These are phyloP conservation scores for Loris lydekkerianus DNA, from an alignment of 2,797 vertebrate genomes.

Conservation along the genomic window DNA sequence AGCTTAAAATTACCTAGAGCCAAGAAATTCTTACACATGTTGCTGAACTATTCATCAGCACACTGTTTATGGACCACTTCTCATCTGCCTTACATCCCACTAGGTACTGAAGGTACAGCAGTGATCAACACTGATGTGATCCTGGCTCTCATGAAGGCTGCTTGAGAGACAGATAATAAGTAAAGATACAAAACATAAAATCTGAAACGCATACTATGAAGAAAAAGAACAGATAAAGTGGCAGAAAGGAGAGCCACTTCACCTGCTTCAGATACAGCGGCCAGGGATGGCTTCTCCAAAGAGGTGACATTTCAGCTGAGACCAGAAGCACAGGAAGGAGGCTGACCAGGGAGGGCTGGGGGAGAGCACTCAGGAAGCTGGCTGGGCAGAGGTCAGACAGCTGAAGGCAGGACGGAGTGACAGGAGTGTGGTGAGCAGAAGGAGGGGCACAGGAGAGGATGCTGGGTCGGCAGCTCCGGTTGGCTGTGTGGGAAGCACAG, in stretches of 20 bases:
- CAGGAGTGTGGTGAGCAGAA: background rate
- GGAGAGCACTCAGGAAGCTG: background rate
- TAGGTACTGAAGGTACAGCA: too few relatives aligned
- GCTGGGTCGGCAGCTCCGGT: rapidly evolving
- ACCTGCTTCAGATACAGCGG: background rate
- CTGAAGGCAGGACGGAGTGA: background rate
- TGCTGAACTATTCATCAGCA: background rate
- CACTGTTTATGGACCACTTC: background rate
- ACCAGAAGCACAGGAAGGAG: background rate
- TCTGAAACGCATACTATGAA: background rate
- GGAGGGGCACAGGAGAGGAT: background rate
- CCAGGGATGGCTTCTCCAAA: background rate
- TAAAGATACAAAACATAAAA: background rate
- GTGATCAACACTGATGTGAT: background rate
- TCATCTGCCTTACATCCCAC: background rate
- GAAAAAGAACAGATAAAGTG: background rate
- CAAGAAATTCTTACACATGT: background rate
- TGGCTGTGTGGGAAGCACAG: background rate
- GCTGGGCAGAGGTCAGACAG: background rate
- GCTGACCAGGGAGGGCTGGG: rapidly evolving
- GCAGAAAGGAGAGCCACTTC: background rate
- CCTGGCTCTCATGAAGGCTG: background rate
- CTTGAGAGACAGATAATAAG: background rate
- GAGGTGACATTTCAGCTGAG: background rate
- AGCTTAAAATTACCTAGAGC: background rate